phyloP scores from a whole-genome alignment of 2,888 invertebrate genomes.

The Tenthredo mesomela region DNA sequence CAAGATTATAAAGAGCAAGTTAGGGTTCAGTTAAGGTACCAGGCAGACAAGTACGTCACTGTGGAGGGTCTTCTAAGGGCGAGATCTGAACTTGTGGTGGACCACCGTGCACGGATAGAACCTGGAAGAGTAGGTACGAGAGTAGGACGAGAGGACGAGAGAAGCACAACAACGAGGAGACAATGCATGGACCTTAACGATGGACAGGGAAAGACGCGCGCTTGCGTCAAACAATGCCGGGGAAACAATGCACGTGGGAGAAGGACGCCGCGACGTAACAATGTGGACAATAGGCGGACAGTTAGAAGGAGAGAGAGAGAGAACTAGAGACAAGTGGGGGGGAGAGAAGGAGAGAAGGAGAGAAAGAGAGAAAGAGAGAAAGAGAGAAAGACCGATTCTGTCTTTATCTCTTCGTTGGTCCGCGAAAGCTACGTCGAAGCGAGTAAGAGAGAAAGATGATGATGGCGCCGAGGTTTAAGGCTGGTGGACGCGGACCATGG shows the following conservation, averaged over 20 bases:
- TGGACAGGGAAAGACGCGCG: constrained; percentile 62
- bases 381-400: neutral
- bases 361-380: neutral
- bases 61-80: neutral
- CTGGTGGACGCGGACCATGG: constrained; percentile 10
- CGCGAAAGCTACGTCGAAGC: constrained; percentile 28
- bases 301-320: constrained; percentile 62
- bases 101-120: constrained; percentile 21
- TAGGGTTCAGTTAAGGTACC: neutral
- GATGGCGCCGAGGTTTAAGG: constrained; percentile 15
- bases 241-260: constrained; percentile 71
- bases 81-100: constrained; percentile 19
- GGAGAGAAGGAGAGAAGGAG: neutral
- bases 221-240: constrained; percentile 71
- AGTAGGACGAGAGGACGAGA: constrained; percentile 57
- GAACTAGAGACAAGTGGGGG: constrained; percentile 56
- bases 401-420: constrained; percentile 27
- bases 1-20: neutral
- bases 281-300: constrained; percentile 74
- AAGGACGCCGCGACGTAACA: constrained; percentile 70
- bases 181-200: constrained; percentile 70
- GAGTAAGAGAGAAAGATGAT: neutral
- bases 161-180: constrained; percentile 67
- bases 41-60: neutral
- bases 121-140: constrained; percentile 31